These are phyloP conservation scores for Caprella mutica DNA, from an alignment of 2,888 invertebrate genomes.

Conservation along the genomic window DNA sequence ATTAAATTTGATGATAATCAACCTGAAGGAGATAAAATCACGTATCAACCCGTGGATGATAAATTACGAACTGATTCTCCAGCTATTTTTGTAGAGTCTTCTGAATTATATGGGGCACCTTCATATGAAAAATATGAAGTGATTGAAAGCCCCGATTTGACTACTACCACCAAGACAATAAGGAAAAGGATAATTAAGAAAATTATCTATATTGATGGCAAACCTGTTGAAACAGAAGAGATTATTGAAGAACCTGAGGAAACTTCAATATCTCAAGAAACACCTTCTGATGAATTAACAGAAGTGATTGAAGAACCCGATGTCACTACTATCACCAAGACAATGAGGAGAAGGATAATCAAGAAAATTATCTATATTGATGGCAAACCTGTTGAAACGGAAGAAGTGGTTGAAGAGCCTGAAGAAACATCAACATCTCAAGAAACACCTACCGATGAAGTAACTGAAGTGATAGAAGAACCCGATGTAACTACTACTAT, in stretches of 20 bases:
- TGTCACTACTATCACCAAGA: neutral
- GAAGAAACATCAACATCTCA: no score
- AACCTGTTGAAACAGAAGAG: constrained; percentile 14
- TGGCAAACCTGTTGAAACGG: constrained; percentile 17
- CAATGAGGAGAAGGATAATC: no score
- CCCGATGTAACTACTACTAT: constrained; percentile 4
- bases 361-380: constrained; percentile 13
- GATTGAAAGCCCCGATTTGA: neutral
- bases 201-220: constrained; percentile 11
- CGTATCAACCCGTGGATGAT: neutral
- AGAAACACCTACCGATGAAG: neutral
- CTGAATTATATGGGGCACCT: neutral
- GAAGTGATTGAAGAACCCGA: constrained; percentile 1
- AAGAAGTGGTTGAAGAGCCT: constrained; percentile 9
- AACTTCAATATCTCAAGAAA: neutral
- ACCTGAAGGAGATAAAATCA: neutral
- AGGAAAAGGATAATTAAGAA: constrained; percentile 17
- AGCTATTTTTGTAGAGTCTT: neutral
- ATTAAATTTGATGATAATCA: neutral
- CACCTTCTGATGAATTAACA: neutral
- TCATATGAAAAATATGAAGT: neutral
- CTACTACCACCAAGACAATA: constrained; percentile 4
- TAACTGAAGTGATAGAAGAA: neutral
- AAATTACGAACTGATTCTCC: neutral
- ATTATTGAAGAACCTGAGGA: neutral